Evolutionary conservation across 2,113 vertebrate genomes (phyloP).

Genomic region (Etheostoma cragini): DNA sequence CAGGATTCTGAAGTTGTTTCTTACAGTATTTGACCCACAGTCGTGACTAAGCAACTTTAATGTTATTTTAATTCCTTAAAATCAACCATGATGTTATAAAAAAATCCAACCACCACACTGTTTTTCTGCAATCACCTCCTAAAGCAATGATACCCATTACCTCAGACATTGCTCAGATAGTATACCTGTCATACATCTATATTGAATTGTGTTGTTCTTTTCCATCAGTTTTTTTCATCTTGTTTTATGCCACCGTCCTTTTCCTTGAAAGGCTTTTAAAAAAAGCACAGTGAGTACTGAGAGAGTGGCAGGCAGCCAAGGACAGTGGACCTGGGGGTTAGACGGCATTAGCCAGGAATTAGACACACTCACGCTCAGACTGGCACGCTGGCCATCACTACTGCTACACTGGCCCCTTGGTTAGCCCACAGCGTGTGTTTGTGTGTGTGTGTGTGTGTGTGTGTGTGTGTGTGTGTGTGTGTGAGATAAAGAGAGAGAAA

Average conservation of each 20-base stretch:
- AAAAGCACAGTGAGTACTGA: constrained; percentile 72
- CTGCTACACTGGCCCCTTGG: constrained; percentile 50
- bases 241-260: constrained; percentile 37
- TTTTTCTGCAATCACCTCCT: neutral
- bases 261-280: constrained; percentile 78
- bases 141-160: neutral
- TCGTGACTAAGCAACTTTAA: neutral
- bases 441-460: constrained; percentile 19
- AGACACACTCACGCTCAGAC: constrained; percentile 78
- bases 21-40: neutral
- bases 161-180: constrained; percentile 12
- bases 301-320: constrained; percentile 82
- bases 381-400: constrained; percentile 77
- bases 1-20: neutral
- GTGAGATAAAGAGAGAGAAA: neutral
- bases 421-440: constrained; percentile 32
- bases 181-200: constrained; percentile 45
- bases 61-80: neutral
- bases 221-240: constrained; percentile 55
- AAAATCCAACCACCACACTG: neutral
- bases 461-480: constrained; percentile 21
- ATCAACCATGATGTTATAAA: neutral
- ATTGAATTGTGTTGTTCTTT: constrained; percentile 16
- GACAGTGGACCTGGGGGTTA: constrained; percentile 78
- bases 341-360: constrained; percentile 73